Percentiles rank a stretch among this genome's conserved stretches.
phyloP scores from a whole-genome alignment of 92 coral and sea anemone species.

The Pocillopora meandrina region DNA sequence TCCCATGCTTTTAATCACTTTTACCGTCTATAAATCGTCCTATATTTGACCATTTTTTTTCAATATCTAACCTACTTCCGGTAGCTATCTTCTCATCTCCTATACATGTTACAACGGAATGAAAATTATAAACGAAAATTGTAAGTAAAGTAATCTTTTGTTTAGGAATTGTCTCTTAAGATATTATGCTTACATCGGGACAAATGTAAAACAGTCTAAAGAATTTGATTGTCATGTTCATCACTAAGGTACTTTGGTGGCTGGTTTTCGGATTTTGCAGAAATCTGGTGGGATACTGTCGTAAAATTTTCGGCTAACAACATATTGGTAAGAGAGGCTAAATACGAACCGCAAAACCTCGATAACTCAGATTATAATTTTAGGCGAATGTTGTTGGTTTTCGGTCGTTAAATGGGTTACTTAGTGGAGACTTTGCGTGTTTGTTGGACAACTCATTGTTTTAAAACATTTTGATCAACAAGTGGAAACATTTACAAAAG shows the following conservation, averaged over 20 bases:
- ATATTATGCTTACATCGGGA: background rate
- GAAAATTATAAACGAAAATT: background rate
- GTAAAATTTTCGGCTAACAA: no score
- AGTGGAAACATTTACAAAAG: no score
- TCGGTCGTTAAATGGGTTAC: background rate
- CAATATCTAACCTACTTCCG: background rate
- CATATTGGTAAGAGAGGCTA: no score
- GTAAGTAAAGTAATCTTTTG: slow-evolving; percentile 3
- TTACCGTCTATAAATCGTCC: background rate
- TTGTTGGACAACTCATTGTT: no score
- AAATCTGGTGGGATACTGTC: background rate
- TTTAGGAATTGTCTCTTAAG: background rate
- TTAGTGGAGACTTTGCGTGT: background rate
- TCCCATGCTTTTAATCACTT: background rate
- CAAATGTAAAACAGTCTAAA: slow-evolving; percentile 11
- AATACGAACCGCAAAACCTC: no score
- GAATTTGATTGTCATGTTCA: background rate
- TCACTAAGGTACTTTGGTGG: background rate
- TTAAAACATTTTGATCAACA: no score
- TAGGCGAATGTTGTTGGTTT: background rate
- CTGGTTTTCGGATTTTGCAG: background rate
- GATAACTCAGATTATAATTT: no score
- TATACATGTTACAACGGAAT: no score
- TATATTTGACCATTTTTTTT: background rate
- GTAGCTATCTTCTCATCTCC: background rate